Percentiles rank a stretch among this genome's conserved stretches.
Conservation (phyloP, 2,113 vertebrate genomes). For the Nestor notabilis region DNA sequence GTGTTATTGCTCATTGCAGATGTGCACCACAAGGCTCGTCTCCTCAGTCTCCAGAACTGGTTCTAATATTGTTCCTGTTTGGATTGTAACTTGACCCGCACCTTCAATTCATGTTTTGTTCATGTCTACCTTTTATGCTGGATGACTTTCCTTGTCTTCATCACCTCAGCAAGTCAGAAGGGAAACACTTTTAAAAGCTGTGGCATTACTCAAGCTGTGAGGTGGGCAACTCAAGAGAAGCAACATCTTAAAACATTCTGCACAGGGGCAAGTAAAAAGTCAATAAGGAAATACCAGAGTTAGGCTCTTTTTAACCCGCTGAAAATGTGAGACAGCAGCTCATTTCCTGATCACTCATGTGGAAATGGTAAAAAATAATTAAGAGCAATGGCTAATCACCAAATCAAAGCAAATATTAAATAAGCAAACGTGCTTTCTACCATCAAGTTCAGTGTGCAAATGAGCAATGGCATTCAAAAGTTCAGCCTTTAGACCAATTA, state of each 20-base stretch:
- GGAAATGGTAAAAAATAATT: constrained; percentile 80
- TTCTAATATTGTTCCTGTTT: constrained; percentile 64
- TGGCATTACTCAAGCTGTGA: constrained; percentile 64
- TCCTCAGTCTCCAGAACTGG: constrained; percentile 40
- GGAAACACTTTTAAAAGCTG: constrained; percentile 64
- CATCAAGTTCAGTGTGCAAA: constrained; percentile 50
- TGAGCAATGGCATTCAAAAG: constrained; percentile 34
- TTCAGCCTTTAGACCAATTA: constrained; percentile 68
- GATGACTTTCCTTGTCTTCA: constrained; percentile 63
- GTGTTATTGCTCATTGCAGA: not conserved
- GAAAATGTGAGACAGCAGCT: constrained; percentile 67
- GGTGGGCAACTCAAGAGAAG: constrained; percentile 33
- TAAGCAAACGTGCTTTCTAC: constrained; percentile 62
- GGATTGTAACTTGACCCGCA: constrained; percentile 5
- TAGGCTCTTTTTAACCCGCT: constrained; percentile 68
- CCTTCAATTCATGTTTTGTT: constrained; percentile 22
- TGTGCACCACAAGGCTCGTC: constrained; percentile 1
- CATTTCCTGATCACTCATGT: constrained; percentile 77
- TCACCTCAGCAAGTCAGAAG: constrained; percentile 53
- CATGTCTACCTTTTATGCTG: constrained; percentile 35
- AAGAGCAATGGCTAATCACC: constrained; percentile 71
- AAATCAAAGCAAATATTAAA: constrained; percentile 69
- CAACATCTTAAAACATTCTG: constrained; percentile 61
- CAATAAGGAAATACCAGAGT: constrained; percentile 76
- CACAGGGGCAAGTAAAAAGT: constrained; percentile 65